A percentile compares a stretch with the other conserved stretches of the same genome.
phyloP scores from a whole-genome alignment of 1,140 invertebrate genomes.

The Caenorhabditis remanei region DNA sequence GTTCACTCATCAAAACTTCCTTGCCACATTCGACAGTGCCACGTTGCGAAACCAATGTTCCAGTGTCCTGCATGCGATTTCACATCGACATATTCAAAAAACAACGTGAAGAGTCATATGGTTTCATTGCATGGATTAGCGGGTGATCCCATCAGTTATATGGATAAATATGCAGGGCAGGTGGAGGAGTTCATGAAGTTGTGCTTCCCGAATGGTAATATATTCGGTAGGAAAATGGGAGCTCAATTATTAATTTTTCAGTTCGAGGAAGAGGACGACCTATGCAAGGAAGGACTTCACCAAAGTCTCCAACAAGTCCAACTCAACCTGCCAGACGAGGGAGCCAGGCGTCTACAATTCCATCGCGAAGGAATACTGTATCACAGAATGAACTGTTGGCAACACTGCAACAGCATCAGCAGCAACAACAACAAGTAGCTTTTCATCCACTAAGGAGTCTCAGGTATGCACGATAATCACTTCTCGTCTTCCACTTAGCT shows the following conservation, averaged over 20 bases:
- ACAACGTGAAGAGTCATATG: constrained; percentile 69
- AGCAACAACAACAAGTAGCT: constrained; percentile 50
- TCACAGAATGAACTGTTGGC: constrained; percentile 44
- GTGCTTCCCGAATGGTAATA: constrained; percentile 66
- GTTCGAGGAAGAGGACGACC: constrained; percentile 65
- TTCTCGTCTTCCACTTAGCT: background rate
- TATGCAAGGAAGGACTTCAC: constrained; percentile 64
- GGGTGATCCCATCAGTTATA: constrained; percentile 68
- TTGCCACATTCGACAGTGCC: constrained; percentile 67
- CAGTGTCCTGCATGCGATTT: constrained; percentile 69
- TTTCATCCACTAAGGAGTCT: constrained; percentile 15
- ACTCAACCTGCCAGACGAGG: background rate
- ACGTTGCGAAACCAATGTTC: constrained; percentile 69
- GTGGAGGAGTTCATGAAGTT: constrained; percentile 69
- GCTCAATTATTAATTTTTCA: background rate
- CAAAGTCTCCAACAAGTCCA: constrained; percentile 59
- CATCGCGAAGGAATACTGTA: constrained; percentile 2
- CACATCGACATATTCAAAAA: constrained; percentile 69
- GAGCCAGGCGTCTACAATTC: constrained; percentile 55
- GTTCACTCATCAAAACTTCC: constrained; percentile 67
- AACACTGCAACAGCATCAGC: constrained; percentile 43
- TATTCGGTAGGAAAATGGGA: too few species aligned
- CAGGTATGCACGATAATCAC: background rate
- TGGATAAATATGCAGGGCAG: constrained; percentile 66
- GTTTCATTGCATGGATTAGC: constrained; percentile 67